Evolutionary conservation across 2,113 vertebrate species (phyloP), one percentile per base, ranked within the genome.

Genomic region (Eubucco bourcierii): DNA sequence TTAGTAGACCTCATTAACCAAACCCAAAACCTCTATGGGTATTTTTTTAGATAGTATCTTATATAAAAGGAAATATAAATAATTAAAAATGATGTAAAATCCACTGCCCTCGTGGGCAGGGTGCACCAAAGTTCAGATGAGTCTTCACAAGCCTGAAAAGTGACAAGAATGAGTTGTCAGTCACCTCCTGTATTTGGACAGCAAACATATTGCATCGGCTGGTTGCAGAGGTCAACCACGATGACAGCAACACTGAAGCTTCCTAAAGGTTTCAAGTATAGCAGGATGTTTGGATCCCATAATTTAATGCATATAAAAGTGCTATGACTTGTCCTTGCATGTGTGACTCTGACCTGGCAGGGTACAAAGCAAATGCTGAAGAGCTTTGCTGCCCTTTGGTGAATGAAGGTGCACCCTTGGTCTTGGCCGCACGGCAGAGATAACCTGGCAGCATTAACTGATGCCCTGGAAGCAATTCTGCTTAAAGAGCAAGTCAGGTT

Each of bases 11-110:
- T 87, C 60, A 90, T 75, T 83, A 85, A 52, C 39, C 71, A 85
- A 87, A 68, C 82, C 37, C 20, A 88, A 94, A 96, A 81, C 80
- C 74, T 94, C 70, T 44, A 29, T 0, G 21, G 87, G 37, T 55
- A 37, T 88, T 79, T 78, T 6, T 31, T 92, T 91, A 94, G 87
- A 94, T 53, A 37, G 17, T 73, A 89, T 58, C 70, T 53, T 76
- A 37, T 10, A 67, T 47, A 64, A 89, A 87, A 89, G 80, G 65
- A 79, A 77, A 86, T 15, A 77, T 53, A 66, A 84, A 80, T 78
- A 88, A 93, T 83, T 93, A 65, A 33, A 12, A 86, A 46, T 44
- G 56, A 70, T 21, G 34, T 33, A 86, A 90, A 86, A 86, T 83
- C 33, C 59, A 56, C 23, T 2, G 21, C 66, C 63, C 72, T 64